These are phyloP conservation scores for Trachemys scripta DNA, from an alignment of 2,113 vertebrate genomes.

Conservation along the genomic window DNA sequence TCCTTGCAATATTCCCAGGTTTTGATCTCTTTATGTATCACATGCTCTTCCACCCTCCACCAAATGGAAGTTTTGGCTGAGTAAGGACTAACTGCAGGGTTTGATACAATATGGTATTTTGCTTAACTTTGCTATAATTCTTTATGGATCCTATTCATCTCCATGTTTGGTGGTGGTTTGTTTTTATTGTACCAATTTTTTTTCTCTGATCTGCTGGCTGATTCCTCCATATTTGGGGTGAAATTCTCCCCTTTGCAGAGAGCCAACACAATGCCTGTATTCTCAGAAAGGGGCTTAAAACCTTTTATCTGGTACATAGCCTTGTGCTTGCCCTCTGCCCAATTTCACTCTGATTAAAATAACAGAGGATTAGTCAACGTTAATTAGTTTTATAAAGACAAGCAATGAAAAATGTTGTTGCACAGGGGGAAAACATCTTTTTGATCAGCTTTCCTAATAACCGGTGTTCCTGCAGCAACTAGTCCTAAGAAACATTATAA, in stretches of 20 bases:
- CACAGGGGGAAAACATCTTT: background rate
- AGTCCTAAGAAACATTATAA: background rate
- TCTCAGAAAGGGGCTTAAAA: background rate
- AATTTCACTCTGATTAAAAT: background rate
- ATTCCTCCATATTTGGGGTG: background rate
- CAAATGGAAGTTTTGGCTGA: background rate
- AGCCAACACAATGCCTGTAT: background rate
- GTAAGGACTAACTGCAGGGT: background rate
- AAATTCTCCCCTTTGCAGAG: background rate
- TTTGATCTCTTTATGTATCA: background rate
- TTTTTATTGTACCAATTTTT: background rate
- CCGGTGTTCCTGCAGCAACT: slow-evolving; percentile 1
- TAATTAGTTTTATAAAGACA: too few species aligned
- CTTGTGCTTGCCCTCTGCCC: background rate
- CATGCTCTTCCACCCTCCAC: background rate
- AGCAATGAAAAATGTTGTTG: background rate
- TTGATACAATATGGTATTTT: background rate
- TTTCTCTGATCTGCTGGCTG: background rate
- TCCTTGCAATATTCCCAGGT: background rate
- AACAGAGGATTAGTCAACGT: background rate
- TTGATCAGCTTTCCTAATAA: background rate
- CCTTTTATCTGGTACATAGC: background rate
- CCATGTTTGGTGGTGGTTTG: background rate
- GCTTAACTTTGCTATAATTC: background rate
- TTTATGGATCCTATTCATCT: background rate